These are phyloP conservation scores for Pogonus chalceus DNA, from an alignment of 1,140 invertebrate species.

Conservation along the genomic window DNA sequence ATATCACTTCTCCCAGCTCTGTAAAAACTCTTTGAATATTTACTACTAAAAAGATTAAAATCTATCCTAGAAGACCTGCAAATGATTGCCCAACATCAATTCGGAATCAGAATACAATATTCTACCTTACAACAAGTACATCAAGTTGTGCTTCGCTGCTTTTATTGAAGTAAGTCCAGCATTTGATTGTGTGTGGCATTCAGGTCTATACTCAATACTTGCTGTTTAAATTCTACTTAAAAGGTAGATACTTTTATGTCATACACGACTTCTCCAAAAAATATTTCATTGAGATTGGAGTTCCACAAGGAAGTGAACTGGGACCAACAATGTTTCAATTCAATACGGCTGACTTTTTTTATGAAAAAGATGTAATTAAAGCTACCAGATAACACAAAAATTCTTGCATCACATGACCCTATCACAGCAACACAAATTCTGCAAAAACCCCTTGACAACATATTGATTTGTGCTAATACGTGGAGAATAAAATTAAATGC, in stretches of 20 bases:
- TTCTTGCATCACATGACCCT: constrained; percentile 11
- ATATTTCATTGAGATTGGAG: constrained; percentile 14
- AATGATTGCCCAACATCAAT: constrained; percentile 28
- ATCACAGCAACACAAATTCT: constrained; percentile 12
- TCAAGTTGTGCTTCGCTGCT: constrained; percentile 22
- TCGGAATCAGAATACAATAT: constrained; percentile 27
- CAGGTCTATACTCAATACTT: constrained; percentile 19
- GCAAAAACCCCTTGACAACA: constrained; percentile 14
- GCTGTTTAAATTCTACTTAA: constrained; percentile 20
- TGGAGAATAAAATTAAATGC: constrained; percentile 26
- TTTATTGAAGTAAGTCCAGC: constrained; percentile 30
- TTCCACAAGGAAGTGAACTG: constrained; percentile 15
- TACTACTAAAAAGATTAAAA: constrained; percentile 25
- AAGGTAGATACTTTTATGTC: constrained; percentile 16
- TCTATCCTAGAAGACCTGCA: constrained; percentile 12
- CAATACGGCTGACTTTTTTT: background rate
- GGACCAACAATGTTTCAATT: constrained; percentile 8
- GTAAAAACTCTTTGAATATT: constrained; percentile 28
- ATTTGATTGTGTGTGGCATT: constrained; percentile 29
- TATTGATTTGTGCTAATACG: constrained; percentile 19
- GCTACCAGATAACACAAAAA: constrained; percentile 24
- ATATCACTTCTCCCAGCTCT: constrained; percentile 28
- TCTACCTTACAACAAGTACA: constrained; percentile 29
- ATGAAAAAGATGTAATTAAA: background rate
- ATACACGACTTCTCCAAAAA: constrained; percentile 9